A percentile compares a stretch with the other conserved stretches of the same genome.
These are phyloP conservation scores for Gymnothorax reevesii DNA, from an alignment of 2,797 vertebrate species.

Conservation along the genomic window DNA sequence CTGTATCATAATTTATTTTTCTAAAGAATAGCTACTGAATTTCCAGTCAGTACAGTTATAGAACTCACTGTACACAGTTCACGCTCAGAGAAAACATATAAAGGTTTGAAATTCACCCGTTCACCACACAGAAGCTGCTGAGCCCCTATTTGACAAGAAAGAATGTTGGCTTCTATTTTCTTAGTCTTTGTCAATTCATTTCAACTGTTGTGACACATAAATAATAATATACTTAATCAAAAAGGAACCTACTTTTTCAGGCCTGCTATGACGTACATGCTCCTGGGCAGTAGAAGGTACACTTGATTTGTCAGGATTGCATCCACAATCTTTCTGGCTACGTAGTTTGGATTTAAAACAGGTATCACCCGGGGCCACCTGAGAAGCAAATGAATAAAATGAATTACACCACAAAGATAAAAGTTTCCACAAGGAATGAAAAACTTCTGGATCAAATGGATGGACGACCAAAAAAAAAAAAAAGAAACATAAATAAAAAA, in stretches of 20 bases:
- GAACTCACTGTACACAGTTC: too few species aligned
- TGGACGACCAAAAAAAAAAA: neutral
- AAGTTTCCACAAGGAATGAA: conserved; percentile 25
- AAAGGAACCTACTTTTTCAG: conserved; percentile 66
- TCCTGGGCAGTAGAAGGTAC: conserved; percentile 66
- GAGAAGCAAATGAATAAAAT: conserved; percentile 26
- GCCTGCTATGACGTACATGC: fast-evolving
- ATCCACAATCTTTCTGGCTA: conserved; percentile 67
- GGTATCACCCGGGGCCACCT: conserved; percentile 72
- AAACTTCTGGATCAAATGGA: conserved; percentile 4
- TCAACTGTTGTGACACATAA: neutral
- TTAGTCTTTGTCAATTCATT: neutral
- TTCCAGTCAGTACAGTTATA: too few species aligned
- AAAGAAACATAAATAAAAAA: neutral
- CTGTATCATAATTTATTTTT: too few species aligned
- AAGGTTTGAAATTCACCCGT: too few species aligned
- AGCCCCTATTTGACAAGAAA: too few species aligned
- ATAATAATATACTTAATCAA: neutral
- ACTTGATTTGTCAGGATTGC: conserved; percentile 69
- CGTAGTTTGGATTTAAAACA: conserved; percentile 71
- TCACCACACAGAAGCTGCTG: too few species aligned
- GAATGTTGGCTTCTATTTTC: neutral
- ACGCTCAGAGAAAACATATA: too few species aligned
- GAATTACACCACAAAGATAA: neutral
- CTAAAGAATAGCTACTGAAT: too few species aligned